phyloP scores from a whole-genome alignment of 2,797 vertebrate genomes.

The Sebastes melanostomus region DNA sequence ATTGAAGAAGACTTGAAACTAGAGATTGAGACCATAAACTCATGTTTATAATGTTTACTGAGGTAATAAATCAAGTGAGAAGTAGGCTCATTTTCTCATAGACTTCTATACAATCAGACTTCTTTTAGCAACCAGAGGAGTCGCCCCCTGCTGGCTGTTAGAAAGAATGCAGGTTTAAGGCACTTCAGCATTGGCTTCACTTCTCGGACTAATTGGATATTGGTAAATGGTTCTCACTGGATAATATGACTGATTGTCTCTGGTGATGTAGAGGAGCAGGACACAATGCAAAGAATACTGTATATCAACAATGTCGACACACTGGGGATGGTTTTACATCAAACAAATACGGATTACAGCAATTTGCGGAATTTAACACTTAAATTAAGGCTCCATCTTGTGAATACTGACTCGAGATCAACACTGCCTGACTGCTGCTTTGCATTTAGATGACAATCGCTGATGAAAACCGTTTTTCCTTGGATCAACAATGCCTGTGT shows the following conservation, averaged over 20 bases:
- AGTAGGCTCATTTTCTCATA: too few species aligned
- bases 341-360: background rate
- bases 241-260: background rate
- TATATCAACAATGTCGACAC: background rate
- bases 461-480: background rate
- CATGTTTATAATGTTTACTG: too few species aligned
- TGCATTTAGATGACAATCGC: conserved; percentile 34
- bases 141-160: too few species aligned
- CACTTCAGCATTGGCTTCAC: too few species aligned
- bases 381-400: background rate
- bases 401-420: background rate
- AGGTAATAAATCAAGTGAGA: too few species aligned
- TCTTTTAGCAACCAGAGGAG: too few species aligned
- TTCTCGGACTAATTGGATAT: background rate
- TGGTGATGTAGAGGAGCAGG: background rate
- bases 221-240: background rate
- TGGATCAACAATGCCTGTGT: background rate
- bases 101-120: too few species aligned
- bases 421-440: conserved; percentile 8
- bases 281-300: background rate
- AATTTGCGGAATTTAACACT: background rate
- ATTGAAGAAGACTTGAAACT: too few species aligned
- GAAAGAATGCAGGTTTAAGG: too few species aligned
- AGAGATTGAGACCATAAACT: too few species aligned
- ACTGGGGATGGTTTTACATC: background rate